Evolutionary conservation across 1,140 invertebrate genomes (phyloP), one percentile per base, ranked within the genome.

Genomic region (Lutraria rhynchaena): DNA sequence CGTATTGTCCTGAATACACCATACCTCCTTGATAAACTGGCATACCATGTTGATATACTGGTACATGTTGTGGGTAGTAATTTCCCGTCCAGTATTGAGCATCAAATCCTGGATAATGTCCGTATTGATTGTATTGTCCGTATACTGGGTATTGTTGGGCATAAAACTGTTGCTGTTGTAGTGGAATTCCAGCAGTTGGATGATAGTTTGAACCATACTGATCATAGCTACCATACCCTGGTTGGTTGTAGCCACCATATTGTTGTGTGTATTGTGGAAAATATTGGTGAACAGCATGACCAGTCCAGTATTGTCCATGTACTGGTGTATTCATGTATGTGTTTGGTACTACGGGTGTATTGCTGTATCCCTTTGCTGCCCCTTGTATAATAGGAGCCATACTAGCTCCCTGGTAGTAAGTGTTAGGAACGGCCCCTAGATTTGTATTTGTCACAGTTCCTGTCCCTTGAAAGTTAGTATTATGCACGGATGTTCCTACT

Each of bases 221-320:
- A 46, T 49, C 33, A 29, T 67, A 67, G 49, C 31, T 22, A 55
- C 29, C 33, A 51, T 71, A 71, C n/a, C 27, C 51, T 35, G 44
- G 41, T 24, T 70, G 27, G 1, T 24, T 15, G 27, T 70, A 53
- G 15, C 11, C 29, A 37, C 31, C 33, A 61, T 75, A 75, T 27
- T 75, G 73, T 46, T 60, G 73, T 24, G 73, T 27, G 29, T 73
- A 73, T 4, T 15, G n/a, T 27, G 57, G 70, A n/a, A n/a, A n/a
- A n/a, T n/a, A n/a, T n/a, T n/a, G n/a, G n/a, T n/a, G n/a, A n/a
- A n/a, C n/a, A 33, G 33, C 22, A 57, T 44, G 22, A 27, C 37
- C 55, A 27, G 31, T 73, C 70, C 70, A 73, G 33, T 73, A 73
- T 73, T 73, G 70, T 44, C 53, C 70, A 44, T 73, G 51, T 17